Percentiles rank a stretch among this genome's conserved stretches.
Evolutionary conservation across 2,113 vertebrate genomes (phyloP).

Genomic region (Raja brachyura): DNA sequence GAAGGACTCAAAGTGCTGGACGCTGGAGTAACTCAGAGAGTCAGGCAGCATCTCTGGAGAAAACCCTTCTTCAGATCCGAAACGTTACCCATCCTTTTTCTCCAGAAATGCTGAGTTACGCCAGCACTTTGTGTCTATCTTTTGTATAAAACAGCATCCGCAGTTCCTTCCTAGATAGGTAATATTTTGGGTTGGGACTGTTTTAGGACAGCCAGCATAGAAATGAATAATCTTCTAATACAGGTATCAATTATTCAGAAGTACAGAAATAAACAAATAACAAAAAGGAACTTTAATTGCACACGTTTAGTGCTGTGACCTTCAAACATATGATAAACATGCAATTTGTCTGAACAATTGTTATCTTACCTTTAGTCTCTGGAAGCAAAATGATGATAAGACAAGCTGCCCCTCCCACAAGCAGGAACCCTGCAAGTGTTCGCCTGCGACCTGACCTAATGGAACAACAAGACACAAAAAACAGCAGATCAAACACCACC

Average conservation of each 20-base stretch:
- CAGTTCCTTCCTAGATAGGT: no score
- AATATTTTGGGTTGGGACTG: no score
- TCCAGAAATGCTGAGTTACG: no score
- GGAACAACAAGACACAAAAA: not conserved
- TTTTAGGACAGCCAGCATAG: no score
- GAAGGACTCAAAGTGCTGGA: not conserved
- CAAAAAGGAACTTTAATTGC: not conserved
- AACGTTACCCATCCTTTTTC: no score
- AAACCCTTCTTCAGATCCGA: no score
- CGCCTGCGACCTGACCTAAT: conserved; percentile 65
- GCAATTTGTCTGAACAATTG: not conserved
- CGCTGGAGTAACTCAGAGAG: no score
- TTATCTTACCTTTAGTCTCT: conserved; percentile 60
- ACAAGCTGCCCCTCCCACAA: conserved; percentile 62
- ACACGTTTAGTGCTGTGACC: not conserved
- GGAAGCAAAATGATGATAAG: conserved; percentile 66
- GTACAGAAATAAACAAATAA: not conserved
- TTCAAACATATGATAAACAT: not conserved
- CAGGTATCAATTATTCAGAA: not conserved
- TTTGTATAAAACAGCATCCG: no score
- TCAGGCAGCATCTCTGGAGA: no score
- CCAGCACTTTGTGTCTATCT: no score
- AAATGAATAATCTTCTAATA: not conserved
- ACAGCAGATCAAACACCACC: not conserved
- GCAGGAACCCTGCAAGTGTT: conserved; percentile 58